Percentiles rank a stretch among this genome's conserved stretches.
Conservation (phyloP, 1,140 invertebrate genomes). For the Rhagoletis pomonella region DNA sequence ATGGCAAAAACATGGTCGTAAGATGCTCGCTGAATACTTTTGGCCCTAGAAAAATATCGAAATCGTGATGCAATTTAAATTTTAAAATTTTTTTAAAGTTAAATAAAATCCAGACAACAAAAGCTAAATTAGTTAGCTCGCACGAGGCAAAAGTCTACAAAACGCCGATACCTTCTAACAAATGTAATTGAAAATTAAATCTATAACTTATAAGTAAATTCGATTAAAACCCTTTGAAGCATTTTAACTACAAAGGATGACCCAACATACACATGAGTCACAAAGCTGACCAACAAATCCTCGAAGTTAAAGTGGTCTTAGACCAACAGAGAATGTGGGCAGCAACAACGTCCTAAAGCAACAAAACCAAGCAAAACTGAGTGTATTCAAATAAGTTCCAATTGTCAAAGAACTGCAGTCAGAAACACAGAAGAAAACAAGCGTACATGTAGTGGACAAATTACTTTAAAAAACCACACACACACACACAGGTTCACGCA, state of each 20-base stretch:
- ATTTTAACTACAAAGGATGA: not conserved
- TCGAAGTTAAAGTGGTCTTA: slow-evolving; percentile 5
- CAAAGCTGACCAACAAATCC: not conserved
- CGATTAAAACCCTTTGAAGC: slow-evolving; percentile 32
- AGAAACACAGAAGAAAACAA: not conserved
- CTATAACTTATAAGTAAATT: not conserved
- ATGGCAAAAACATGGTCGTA: too few relatives aligned
- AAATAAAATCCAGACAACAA: too few relatives aligned
- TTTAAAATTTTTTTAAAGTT: too few relatives aligned
- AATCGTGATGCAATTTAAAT: too few relatives aligned
- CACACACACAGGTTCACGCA: not conserved
- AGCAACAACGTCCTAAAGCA: not conserved
- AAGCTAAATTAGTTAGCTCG: too few relatives aligned
- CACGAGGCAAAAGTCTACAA: too few relatives aligned
- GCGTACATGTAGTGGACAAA: not conserved
- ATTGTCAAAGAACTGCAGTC: not conserved
- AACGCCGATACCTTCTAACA: too few relatives aligned
- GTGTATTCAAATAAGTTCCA: not conserved
- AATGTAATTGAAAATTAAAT: slow-evolving; percentile 30
- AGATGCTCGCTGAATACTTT: too few relatives aligned
- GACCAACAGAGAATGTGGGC: not conserved
- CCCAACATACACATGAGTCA: not conserved
- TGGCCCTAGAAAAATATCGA: too few relatives aligned
- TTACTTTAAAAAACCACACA: not conserved
- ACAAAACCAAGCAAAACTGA: not conserved